phyloP scores from a whole-genome alignment of 2,797 vertebrate species.

The Eulemur coronatus region DNA sequence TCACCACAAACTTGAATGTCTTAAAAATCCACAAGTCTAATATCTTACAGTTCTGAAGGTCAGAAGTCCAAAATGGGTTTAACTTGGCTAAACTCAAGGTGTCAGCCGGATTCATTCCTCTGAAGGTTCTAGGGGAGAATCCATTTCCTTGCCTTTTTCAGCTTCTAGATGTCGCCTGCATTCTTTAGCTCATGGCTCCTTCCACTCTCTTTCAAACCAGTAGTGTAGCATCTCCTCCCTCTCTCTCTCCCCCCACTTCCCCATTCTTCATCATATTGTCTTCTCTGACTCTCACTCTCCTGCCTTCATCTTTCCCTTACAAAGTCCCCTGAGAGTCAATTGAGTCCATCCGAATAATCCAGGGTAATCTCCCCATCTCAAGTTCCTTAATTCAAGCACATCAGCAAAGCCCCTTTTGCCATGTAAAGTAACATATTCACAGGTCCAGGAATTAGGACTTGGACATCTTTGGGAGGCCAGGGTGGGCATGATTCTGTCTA shows the following conservation, averaged over 20 bases:
- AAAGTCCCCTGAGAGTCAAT: background rate
- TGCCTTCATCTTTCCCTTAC: background rate
- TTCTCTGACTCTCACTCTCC: background rate
- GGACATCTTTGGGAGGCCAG: background rate
- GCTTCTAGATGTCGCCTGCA: background rate
- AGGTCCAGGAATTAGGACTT: background rate
- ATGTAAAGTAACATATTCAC: background rate
- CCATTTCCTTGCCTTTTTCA: background rate
- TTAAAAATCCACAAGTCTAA: background rate
- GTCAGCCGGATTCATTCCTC: background rate
- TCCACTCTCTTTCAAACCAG: background rate
- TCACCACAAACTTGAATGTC: background rate
- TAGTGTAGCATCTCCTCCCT: background rate
- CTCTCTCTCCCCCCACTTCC: background rate
- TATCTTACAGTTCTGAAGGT: background rate
- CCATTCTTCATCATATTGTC: background rate
- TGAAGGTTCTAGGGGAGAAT: background rate
- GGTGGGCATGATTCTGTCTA: background rate
- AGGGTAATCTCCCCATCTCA: background rate
- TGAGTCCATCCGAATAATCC: background rate
- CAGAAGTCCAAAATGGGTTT: background rate
- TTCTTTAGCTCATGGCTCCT: background rate
- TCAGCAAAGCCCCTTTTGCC: background rate
- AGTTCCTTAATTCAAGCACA: background rate
- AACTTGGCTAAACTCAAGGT: background rate